phyloP scores from a whole-genome alignment of 2,113 vertebrate species.

The Gallinago jamesoni region DNA sequence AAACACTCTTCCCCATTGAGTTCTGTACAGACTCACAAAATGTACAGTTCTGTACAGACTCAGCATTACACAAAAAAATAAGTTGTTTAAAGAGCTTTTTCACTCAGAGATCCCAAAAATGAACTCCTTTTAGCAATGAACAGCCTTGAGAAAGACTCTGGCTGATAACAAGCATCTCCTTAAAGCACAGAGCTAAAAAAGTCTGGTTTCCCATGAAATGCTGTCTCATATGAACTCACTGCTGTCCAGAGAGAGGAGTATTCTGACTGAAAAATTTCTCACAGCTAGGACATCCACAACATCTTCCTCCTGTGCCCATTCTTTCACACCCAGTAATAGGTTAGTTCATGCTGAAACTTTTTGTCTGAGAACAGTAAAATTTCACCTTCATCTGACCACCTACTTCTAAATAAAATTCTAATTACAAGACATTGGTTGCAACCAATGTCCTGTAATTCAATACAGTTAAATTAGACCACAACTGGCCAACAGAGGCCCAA shows the following conservation, averaged over 20 bases:
- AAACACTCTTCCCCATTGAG: background rate
- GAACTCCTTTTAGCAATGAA: background rate
- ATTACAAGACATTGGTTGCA: background rate
- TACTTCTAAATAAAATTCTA: background rate
- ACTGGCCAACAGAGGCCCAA: background rate
- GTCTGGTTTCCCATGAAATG: background rate
- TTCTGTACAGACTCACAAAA: background rate
- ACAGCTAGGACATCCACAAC: background rate
- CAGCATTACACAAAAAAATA: background rate
- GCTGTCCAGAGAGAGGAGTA: background rate
- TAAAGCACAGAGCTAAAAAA: background rate
- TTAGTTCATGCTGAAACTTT: background rate
- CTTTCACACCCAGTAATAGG: background rate
- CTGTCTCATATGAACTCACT: background rate
- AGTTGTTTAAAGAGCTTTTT: background rate
- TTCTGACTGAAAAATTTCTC: background rate
- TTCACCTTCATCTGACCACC: background rate
- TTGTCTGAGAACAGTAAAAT: background rate
- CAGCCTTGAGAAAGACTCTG: background rate
- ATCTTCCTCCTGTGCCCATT: background rate
- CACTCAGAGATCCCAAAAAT: background rate
- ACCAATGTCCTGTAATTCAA: background rate
- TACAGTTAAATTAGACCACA: background rate
- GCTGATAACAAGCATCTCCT: background rate
- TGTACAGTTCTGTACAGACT: background rate